Evolutionary conservation across 2,888 invertebrate species (phyloP).

Genomic region (Monopis laevigella): DNA sequence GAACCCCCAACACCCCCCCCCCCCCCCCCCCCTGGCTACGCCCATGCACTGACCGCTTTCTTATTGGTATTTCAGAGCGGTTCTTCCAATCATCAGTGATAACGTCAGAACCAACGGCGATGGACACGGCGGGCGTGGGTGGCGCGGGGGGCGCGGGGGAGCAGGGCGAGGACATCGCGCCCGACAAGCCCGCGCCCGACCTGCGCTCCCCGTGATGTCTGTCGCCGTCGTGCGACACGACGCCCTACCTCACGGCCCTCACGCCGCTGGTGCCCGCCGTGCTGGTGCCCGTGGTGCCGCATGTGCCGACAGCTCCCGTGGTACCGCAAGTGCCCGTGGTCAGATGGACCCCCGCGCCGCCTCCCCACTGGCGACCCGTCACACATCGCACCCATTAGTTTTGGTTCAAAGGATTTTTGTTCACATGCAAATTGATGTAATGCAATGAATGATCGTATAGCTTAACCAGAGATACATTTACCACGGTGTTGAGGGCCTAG

Average conservation of each 20-base stretch:
- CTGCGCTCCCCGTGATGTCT: slow-evolving; percentile 54
- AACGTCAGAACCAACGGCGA: slow-evolving; percentile 65
- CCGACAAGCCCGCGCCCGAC: slow-evolving; percentile 53
- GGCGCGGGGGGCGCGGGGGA: slow-evolving; percentile 37
- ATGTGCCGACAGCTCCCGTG: neutral
- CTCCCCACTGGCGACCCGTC: slow-evolving; percentile 58
- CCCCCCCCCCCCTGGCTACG: too few species aligned
- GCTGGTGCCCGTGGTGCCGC: neutral
- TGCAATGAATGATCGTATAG: too few species aligned
- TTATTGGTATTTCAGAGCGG: slow-evolving; percentile 52
- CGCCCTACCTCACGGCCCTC: slow-evolving; percentile 17
- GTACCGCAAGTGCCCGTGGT: slow-evolving; percentile 24
- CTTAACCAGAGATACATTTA: too few species aligned
- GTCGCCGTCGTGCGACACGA: slow-evolving; percentile 22
- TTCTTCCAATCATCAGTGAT: slow-evolving; percentile 72
- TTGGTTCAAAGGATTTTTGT: too few species aligned
- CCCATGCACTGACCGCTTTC: too few species aligned
- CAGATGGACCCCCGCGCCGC: slow-evolving; percentile 56
- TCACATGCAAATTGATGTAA: too few species aligned
- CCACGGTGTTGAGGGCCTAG: too few species aligned
- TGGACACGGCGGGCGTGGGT: slow-evolving; percentile 51
- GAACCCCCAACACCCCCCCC: too few species aligned
- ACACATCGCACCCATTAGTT: slow-evolving; percentile 35
- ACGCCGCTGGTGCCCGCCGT: neutral
- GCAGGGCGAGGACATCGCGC: slow-evolving; percentile 45